These are phyloP conservation scores for Sepiola atlantica DNA, from an alignment of 2,888 invertebrate species.

Conservation along the genomic window DNA sequence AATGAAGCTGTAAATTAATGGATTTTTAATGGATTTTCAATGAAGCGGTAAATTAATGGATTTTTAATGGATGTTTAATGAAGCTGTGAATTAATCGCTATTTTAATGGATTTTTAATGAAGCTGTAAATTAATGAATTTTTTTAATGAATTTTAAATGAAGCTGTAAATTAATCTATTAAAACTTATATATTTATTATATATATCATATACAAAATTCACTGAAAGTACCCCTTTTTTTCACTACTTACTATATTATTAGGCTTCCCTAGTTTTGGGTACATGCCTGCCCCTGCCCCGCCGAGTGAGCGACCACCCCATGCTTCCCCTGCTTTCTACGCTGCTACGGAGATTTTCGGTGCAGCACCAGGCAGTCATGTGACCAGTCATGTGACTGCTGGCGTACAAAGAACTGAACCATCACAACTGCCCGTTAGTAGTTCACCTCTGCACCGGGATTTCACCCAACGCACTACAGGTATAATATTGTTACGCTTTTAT, in stretches of 20 bases:
- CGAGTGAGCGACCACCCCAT: conserved; percentile 73
- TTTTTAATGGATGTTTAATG: too few relatives aligned
- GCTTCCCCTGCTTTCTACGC: conserved; percentile 75
- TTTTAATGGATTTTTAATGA: too few relatives aligned
- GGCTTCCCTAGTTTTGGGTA: conserved; percentile 77
- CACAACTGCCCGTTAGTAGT: conserved; percentile 69
- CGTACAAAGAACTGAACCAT: conserved; percentile 69
- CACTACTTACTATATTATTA: conserved; percentile 60
- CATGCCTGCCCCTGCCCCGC: conserved; percentile 75
- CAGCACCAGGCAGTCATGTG: conserved; percentile 60
- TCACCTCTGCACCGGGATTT: conserved; percentile 72
- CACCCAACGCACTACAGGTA: conserved; percentile 69
- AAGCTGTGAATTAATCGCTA: too few relatives aligned
- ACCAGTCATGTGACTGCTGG: conserved; percentile 55
- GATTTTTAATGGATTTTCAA: too few relatives aligned
- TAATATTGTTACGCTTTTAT: conserved; percentile 51
- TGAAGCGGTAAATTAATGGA: too few relatives aligned
- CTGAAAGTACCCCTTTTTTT: neutral
- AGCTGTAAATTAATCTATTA: neutral
- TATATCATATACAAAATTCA: conserved; percentile 43
- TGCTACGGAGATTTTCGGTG: conserved; percentile 65
- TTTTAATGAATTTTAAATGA: neutral
- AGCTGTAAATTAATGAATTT: neutral
- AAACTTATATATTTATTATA: neutral
- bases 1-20: too few relatives aligned